Evolutionary conservation across 2,113 vertebrate species (phyloP).

Genomic region (Polyodon spathula): DNA sequence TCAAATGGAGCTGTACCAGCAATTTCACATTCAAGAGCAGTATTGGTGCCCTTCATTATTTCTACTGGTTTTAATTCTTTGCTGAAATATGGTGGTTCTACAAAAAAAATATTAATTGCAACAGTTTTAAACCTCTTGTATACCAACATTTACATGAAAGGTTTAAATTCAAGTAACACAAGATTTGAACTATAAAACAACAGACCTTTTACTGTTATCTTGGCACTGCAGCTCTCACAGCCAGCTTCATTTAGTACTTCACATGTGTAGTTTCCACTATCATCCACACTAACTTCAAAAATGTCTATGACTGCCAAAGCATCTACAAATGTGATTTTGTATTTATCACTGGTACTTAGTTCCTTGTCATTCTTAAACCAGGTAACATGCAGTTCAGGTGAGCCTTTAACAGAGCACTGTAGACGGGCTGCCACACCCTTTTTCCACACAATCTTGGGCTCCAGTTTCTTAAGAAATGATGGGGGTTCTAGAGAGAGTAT

Average conservation of each 20-base stretch:
- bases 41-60: slow-evolving; percentile 73
- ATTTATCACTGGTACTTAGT: slow-evolving; percentile 72
- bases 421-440: slow-evolving; percentile 80
- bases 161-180: neutral
- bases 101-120: slow-evolving; percentile 28
- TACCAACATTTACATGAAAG: neutral
- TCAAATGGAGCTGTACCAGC: slow-evolving; percentile 87
- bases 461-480: slow-evolving; percentile 84
- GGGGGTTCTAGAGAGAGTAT: slow-evolving; percentile 75
- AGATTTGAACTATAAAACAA: slow-evolving; percentile 32
- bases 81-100: slow-evolving; percentile 88
- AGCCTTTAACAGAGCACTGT: slow-evolving; percentile 85
- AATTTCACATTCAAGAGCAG: slow-evolving; percentile 79
- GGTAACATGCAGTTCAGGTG: slow-evolving; percentile 79
- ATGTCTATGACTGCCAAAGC: slow-evolving; percentile 76
- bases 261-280: slow-evolving; percentile 85
- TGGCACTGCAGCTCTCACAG: slow-evolving; percentile 76
- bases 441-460: slow-evolving; percentile 85
- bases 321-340: slow-evolving; percentile 72
- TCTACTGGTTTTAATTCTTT: slow-evolving; percentile 80
- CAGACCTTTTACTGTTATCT: slow-evolving; percentile 91
- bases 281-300: slow-evolving; percentile 64
- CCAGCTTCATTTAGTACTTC: slow-evolving; percentile 90
- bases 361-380: slow-evolving; percentile 94
- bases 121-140: slow-evolving; percentile 5